Conservation (phyloP, 2,888 invertebrate species). For the Leptinotarsa peninsularis region DNA sequence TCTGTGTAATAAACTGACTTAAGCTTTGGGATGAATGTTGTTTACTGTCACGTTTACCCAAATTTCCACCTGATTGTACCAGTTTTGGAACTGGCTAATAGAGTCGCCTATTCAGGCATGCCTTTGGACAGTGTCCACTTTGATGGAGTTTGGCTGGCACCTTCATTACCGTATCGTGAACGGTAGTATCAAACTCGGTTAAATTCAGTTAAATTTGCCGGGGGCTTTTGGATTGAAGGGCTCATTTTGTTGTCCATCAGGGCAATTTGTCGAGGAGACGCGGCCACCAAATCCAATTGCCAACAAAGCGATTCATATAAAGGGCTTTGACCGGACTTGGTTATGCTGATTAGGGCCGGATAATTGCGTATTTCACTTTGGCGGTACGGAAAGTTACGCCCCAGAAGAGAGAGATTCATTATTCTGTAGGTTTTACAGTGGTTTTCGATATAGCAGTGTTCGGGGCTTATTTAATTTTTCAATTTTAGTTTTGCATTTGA, state of each 20-base stretch:
- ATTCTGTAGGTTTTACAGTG: too few species aligned
- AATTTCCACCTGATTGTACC: background rate
- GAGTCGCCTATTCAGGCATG: background rate
- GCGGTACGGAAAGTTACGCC: background rate
- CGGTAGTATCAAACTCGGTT: background rate
- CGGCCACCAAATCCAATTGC: constrained; percentile 18
- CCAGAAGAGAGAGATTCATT: too few species aligned
- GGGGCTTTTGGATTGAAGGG: constrained; percentile 15
- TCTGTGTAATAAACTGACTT: too few species aligned
- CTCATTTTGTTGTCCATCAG: constrained; percentile 22
- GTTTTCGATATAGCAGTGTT: too few species aligned
- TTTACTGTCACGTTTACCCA: background rate
- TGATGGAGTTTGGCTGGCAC: background rate
- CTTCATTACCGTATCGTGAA: constrained; percentile 1
- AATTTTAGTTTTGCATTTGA: too few species aligned
- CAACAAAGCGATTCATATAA: constrained; percentile 14
- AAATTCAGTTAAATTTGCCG: constrained; percentile 18
- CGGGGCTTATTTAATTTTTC: too few species aligned
- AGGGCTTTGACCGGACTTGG: constrained; percentile 28
- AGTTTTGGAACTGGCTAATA: background rate
- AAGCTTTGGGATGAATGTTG: background rate
- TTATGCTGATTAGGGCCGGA: constrained; percentile 5
- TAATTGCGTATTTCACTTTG: constrained; percentile 1
- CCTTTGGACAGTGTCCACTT: background rate
- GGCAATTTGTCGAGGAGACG: constrained; percentile 9